These are phyloP conservation scores for Tachina grossa DNA, from an alignment of 2,888 invertebrate genomes.

Conservation along the genomic window DNA sequence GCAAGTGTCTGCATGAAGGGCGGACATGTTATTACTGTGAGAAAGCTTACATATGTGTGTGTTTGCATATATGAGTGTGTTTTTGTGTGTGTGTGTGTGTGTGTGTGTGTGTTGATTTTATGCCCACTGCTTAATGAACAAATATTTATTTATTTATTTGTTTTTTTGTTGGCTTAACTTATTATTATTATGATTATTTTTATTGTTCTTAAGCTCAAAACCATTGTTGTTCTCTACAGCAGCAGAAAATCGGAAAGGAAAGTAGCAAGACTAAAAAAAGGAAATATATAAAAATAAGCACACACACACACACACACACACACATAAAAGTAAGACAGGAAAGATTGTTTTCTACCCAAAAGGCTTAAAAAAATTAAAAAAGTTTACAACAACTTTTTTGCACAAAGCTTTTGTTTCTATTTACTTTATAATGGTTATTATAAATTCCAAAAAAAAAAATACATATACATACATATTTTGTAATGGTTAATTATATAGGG, in stretches of 20 bases:
- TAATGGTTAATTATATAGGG: constrained; percentile 35
- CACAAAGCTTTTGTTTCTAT: constrained; percentile 1
- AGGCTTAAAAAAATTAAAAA: background rate
- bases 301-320: constrained; percentile 3
- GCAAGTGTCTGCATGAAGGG: too few relatives aligned
- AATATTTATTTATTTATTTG: constrained; percentile 66
- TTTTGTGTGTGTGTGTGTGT: background rate
- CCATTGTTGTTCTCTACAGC: constrained; percentile 73
- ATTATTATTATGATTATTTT: constrained; percentile 44
- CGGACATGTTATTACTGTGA: background rate
- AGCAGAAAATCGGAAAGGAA: constrained; percentile 55
- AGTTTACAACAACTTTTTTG: background rate
- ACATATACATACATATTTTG: background rate
- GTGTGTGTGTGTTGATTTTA: constrained; percentile 47
- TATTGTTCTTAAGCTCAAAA: constrained; percentile 69
- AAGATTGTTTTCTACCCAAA: background rate
- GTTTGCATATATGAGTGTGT: background rate
- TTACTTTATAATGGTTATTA: constrained; percentile 28
- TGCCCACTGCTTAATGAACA: constrained; percentile 69
- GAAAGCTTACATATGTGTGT: background rate
- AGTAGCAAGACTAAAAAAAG: constrained; percentile 21
- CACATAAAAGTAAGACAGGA: background rate
- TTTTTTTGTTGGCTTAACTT: constrained; percentile 66
- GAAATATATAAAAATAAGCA: background rate
- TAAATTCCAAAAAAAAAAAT: constrained; percentile 3